Percentiles rank a stretch among this genome's conserved stretches.
Conservation (phyloP, 2,113 vertebrate genomes). For the Ia io region DNA sequence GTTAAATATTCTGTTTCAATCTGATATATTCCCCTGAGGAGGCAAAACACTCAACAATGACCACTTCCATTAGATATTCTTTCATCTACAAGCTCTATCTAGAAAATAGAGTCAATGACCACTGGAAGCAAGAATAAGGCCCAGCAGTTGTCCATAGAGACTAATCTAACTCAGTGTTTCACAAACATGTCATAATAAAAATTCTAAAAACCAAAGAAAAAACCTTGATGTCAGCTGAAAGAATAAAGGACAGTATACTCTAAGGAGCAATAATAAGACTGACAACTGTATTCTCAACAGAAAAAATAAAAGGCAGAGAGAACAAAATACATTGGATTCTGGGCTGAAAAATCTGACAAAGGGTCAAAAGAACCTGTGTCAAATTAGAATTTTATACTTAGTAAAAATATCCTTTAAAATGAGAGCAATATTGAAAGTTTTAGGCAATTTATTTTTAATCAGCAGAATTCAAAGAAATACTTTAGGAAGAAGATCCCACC, state of each 20-base stretch:
- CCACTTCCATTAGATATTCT: conserved; percentile 27
- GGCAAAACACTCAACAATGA: not conserved
- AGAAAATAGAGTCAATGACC: not conserved
- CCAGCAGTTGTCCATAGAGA: not conserved
- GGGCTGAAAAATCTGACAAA: not conserved
- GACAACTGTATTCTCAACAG: not conserved
- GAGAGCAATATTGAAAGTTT: not conserved
- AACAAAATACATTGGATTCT: not conserved
- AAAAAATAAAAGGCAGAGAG: not conserved
- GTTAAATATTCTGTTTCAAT: conserved; percentile 54
- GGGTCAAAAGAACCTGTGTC: not conserved
- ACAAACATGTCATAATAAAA: not conserved
- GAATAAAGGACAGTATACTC: not conserved
- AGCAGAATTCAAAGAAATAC: not conserved
- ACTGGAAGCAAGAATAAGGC: not conserved
- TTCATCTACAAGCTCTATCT: not conserved
- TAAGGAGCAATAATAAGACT: not conserved
- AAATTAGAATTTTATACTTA: not conserved
- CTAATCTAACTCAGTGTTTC: not conserved
- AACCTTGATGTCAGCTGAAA: not conserved
- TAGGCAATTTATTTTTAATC: not conserved
- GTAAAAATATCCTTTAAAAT: not conserved
- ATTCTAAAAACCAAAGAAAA: not conserved
- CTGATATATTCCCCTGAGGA: conserved; percentile 3
- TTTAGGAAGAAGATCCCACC: not conserved